Evolutionary conservation across 2,797 vertebrate genomes (phyloP).

Genomic region (Ctenosaura bakeri): DNA sequence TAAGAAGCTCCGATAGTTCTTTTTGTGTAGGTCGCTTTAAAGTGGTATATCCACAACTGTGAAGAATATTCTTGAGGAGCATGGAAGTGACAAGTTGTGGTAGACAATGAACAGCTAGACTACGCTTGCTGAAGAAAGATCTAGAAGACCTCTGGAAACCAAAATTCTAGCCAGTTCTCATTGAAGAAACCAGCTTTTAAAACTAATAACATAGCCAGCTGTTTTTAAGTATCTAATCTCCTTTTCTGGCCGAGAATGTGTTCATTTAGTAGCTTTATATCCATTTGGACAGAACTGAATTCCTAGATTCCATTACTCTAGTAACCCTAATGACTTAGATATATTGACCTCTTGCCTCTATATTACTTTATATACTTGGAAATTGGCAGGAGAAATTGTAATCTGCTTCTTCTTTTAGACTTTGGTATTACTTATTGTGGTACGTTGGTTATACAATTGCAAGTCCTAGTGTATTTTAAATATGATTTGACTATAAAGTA

Average conservation of each 20-base stretch:
- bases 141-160: neutral
- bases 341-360: slow-evolving; percentile 5
- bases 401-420: neutral
- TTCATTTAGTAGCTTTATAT: neutral
- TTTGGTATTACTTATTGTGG: neutral
- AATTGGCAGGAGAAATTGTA: neutral
- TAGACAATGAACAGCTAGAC: neutral
- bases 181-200: neutral
- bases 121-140: neutral
- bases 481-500: neutral
- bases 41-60: neutral
- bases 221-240: neutral
- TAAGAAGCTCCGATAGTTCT: neutral
- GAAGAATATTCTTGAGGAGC: neutral
- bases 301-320: neutral
- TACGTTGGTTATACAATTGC: neutral
- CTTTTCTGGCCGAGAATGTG: slow-evolving; percentile 1
- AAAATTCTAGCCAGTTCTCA: neutral
- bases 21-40: neutral
- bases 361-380: neutral
- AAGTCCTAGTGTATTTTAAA: neutral
- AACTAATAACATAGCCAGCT: neutral
- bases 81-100: neutral
- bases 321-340: neutral
- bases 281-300: slow-evolving; percentile 9